phyloP scores from a whole-genome alignment of 92 coral and sea anemone genomes.

The Bergia sp. region DNA sequence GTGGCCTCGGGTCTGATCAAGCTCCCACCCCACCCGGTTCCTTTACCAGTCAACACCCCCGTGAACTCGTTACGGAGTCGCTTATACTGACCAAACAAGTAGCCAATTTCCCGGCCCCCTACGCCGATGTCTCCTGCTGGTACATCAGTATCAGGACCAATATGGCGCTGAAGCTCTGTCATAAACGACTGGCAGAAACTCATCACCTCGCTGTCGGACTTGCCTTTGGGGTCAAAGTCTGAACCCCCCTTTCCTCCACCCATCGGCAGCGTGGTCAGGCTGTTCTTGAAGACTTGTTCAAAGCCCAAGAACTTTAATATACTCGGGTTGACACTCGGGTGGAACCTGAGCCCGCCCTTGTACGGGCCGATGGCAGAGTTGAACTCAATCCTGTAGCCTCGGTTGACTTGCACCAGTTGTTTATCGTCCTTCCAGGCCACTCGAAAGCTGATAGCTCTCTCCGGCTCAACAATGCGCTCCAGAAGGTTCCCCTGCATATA shows the following conservation, averaged over 20 bases:
- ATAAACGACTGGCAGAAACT: conserved; percentile 89
- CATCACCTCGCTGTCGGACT: conserved; percentile 87
- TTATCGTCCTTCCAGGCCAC: conserved; percentile 89
- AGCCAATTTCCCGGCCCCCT: conserved; percentile 89
- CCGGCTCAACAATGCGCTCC: conserved; percentile 86
- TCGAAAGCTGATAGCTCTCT: conserved; percentile 79
- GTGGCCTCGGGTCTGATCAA: conserved; percentile 86
- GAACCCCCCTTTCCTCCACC: conserved; percentile 94
- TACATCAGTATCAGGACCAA: conserved; percentile 88
- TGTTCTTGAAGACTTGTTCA: conserved; percentile 89
- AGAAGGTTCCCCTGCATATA: conserved; percentile 60
- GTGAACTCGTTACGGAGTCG: conserved; percentile 90
- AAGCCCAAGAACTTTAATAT: conserved; percentile 83
- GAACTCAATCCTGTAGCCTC: conserved; percentile 82
- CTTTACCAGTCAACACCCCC: conserved; percentile 89
- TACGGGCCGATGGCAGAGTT: conserved; percentile 88
- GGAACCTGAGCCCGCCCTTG: conserved; percentile 92
- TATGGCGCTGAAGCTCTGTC: conserved; percentile 86
- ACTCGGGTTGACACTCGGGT: conserved; percentile 82
- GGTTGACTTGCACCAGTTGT: conserved; percentile 71
- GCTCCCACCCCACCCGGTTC: conserved; percentile 82
- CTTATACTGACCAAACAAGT: conserved; percentile 87
- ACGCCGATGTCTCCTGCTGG: conserved; percentile 94
- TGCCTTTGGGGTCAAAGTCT: conserved; percentile 90
- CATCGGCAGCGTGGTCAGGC: conserved; percentile 88